Conservation (phyloP, 2,113 vertebrate species). For the Parus major region DNA sequence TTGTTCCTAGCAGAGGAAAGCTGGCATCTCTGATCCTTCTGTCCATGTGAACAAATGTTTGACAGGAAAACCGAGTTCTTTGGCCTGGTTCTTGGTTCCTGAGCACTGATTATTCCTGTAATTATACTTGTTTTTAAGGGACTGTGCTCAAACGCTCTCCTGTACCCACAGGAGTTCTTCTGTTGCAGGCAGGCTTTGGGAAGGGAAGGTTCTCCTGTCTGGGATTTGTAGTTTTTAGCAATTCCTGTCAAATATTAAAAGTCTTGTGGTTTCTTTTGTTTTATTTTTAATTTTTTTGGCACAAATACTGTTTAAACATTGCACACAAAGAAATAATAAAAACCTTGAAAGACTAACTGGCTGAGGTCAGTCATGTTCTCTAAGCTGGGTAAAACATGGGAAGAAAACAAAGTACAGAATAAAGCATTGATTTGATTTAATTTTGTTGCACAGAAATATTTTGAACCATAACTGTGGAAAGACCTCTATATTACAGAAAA, state of each 20-base stretch:
- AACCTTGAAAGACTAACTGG: background rate
- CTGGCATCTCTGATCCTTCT: background rate
- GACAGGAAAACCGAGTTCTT: background rate
- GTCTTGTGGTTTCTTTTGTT: background rate
- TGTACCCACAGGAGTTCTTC: background rate
- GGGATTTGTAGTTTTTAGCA: background rate
- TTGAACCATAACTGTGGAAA: background rate
- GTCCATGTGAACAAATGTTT: background rate
- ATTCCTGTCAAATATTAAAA: background rate
- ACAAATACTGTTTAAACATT: background rate
- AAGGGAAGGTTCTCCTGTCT: background rate
- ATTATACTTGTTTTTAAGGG: background rate
- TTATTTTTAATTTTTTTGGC: background rate
- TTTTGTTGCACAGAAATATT: background rate
- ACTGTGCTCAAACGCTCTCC: background rate
- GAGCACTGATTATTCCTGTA: background rate
- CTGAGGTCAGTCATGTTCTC: background rate
- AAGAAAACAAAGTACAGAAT: background rate
- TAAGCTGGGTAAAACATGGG: background rate
- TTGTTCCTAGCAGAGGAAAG: background rate
- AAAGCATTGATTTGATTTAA: background rate
- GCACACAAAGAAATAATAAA: background rate
- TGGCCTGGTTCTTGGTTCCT: background rate
- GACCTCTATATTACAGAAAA: background rate
- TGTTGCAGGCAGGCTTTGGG: background rate